A percentile compares a stretch with the other conserved stretches of the same genome.
phyloP scores from a whole-genome alignment of 1,140 invertebrate species.

The Eriosoma lanigerum region DNA sequence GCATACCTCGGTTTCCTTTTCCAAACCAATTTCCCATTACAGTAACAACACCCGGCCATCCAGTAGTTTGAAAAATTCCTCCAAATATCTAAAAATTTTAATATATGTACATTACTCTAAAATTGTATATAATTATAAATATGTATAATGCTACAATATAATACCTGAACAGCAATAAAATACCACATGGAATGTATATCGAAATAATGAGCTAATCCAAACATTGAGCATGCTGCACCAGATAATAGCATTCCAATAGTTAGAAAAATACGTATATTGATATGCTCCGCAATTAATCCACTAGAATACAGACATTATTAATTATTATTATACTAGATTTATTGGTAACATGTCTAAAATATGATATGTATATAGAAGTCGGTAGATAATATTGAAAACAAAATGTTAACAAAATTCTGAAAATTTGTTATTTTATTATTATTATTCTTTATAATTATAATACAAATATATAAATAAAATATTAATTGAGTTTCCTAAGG shows the following conservation, averaged over 20 bases:
- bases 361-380: no score
- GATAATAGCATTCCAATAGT: conserved; percentile 87
- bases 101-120: neutral
- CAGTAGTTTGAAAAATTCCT: conserved; percentile 87
- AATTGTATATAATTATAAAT: no score
- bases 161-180: conserved; percentile 85
- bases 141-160: neutral
- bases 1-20: conserved; percentile 75
- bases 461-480: no score
- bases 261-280: conserved; percentile 88
- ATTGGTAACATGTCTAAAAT: no score
- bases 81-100: conserved; percentile 66
- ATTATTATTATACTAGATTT: no score
- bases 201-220: conserved; percentile 82
- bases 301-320: conserved; percentile 58
- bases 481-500: no score
- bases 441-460: no score
- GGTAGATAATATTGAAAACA: no score
- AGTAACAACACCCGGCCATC: conserved; percentile 91
- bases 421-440: no score
- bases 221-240: conserved; percentile 83
- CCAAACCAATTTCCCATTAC: conserved; percentile 96
- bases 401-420: no score
- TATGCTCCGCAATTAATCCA: conserved; percentile 89
- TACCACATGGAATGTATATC: conserved; percentile 83